phyloP scores from a whole-genome alignment of 2,888 invertebrate genomes.

The Agapostemon virescens region DNA sequence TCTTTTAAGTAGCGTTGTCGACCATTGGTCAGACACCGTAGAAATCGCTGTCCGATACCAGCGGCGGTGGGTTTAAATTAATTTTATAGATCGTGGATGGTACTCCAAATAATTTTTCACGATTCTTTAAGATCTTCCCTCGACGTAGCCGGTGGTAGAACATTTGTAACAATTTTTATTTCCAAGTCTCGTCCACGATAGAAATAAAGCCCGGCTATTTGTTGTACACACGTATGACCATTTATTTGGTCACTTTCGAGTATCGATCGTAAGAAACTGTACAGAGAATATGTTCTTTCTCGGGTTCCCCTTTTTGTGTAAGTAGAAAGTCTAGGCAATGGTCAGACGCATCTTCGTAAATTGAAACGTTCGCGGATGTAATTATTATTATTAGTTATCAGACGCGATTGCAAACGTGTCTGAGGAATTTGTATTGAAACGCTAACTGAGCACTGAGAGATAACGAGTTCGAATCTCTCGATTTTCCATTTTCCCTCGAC shows the following conservation, averaged over 20 bases:
- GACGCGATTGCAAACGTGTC: too few relatives aligned
- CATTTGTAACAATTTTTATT: not conserved
- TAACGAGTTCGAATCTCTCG: too few relatives aligned
- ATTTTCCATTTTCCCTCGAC: not conserved
- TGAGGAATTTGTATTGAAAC: too few relatives aligned
- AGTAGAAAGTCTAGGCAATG: not conserved
- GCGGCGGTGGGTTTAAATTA: not conserved
- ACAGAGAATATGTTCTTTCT: too few relatives aligned
- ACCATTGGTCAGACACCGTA: not conserved
- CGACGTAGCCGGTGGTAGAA: not conserved
- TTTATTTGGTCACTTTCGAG: not conserved
- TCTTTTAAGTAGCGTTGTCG: not conserved
- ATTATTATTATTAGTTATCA: not conserved
- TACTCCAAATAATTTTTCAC: not conserved
- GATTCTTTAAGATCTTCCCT: not conserved
- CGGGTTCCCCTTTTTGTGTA: too few relatives aligned
- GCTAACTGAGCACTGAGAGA: too few relatives aligned
- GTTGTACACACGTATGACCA: not conserved
- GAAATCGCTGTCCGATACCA: not conserved
- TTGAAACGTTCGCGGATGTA: not conserved
- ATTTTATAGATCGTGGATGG: not conserved
- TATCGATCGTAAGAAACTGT: not conserved
- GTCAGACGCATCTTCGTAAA: not conserved
- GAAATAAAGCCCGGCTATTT: not conserved
- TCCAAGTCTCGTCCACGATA: not conserved